Percentiles rank a stretch among this genome's conserved stretches.
Evolutionary conservation across 2,888 invertebrate genomes (phyloP).

Genomic region (Phasia obesa): DNA sequence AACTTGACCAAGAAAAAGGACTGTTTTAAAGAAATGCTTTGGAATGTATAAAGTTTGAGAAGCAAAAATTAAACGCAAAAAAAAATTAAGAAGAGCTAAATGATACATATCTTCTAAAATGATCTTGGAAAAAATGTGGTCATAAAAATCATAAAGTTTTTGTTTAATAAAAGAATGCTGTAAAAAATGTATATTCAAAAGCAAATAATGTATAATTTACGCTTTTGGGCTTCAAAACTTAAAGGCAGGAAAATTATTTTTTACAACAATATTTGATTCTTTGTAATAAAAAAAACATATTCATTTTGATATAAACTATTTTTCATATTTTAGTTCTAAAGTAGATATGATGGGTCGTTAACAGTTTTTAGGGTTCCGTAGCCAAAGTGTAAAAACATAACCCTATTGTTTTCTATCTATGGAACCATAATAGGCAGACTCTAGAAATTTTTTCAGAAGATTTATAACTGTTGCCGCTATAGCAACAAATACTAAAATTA

Average conservation of each 20-base stretch:
- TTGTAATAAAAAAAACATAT: no score
- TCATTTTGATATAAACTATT: no score
- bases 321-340: no score
- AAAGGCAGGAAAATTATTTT: background rate
- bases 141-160: slow-evolving; percentile 39
- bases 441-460: no score
- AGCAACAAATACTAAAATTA: no score
- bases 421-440: no score
- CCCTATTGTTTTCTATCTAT: no score
- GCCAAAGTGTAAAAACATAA: no score
- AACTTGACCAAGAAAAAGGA: slow-evolving; percentile 1
- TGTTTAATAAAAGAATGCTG: background rate
- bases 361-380: no score
- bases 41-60: slow-evolving; percentile 68
- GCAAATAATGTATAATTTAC: background rate
- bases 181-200: background rate
- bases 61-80: slow-evolving; percentile 26
- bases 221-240: background rate
- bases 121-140: slow-evolving; percentile 14
- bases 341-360: no score
- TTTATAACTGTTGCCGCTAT: no score
- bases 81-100: slow-evolving; percentile 33
- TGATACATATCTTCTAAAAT: slow-evolving; percentile 53
- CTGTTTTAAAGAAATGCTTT: slow-evolving; percentile 59
- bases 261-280: no score